A percentile compares a stretch with the other conserved stretches of the same genome.
Evolutionary conservation across 2,888 invertebrate species (phyloP).

Genomic region (Gandaritis pyraliata): DNA sequence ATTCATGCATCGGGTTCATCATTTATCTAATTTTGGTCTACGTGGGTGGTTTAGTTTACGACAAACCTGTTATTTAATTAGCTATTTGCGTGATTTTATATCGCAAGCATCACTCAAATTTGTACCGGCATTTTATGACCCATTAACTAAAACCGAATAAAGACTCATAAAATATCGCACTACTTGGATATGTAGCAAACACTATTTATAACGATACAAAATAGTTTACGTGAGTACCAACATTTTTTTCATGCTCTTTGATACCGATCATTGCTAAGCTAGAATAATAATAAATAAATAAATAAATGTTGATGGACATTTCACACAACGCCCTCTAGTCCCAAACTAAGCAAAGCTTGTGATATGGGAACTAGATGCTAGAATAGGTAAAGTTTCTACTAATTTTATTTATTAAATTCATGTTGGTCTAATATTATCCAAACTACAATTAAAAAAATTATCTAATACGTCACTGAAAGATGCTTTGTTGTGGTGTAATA

Average conservation of each 20-base stretch:
- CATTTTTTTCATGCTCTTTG: too few species aligned
- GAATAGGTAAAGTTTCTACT: too few species aligned
- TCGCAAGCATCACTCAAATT: slow-evolving; percentile 1
- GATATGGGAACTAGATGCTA: too few species aligned
- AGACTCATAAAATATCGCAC: background rate
- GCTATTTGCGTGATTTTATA: slow-evolving; percentile 28
- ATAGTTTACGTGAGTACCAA: too few species aligned
- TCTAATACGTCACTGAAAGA: slow-evolving; percentile 40
- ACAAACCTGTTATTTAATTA: slow-evolving; percentile 24
- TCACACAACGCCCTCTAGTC: too few species aligned
- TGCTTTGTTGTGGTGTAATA: slow-evolving; percentile 41
- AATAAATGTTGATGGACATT: too few species aligned
- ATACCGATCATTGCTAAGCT: too few species aligned
- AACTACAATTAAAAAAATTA: slow-evolving; percentile 27
- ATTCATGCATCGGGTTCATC: slow-evolving; percentile 30
- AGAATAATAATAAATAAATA: too few species aligned
- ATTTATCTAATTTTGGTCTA: slow-evolving; percentile 55
- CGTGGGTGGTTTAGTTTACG: slow-evolving; percentile 64
- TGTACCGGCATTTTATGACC: slow-evolving; percentile 6
- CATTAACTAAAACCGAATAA: slow-evolving; percentile 9
- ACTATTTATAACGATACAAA: too few species aligned
- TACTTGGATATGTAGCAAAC: too few species aligned
- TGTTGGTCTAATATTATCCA: slow-evolving; percentile 3
- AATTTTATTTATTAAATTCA: too few species aligned
- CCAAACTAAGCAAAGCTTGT: too few species aligned